phyloP scores from a whole-genome alignment of 2,888 invertebrate species.

The Allolobophora icterica region DNA sequence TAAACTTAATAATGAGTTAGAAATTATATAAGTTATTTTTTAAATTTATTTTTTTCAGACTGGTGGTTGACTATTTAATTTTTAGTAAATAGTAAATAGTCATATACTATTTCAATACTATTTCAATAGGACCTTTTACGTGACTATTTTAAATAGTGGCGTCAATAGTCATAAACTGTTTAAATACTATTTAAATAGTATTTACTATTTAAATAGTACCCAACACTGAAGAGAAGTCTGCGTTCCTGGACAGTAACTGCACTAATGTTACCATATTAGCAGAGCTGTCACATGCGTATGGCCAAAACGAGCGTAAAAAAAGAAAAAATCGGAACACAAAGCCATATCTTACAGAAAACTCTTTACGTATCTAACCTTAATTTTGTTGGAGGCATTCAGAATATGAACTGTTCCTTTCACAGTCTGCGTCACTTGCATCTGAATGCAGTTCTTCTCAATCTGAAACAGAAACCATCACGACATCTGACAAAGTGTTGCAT shows the following conservation, averaged over 20 bases:
- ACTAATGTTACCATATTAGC: not conserved
- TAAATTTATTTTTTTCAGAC: too few relatives aligned
- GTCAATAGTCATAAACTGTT: too few relatives aligned
- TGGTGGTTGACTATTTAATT: too few relatives aligned
- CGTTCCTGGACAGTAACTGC: not conserved
- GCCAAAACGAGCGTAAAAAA: not conserved
- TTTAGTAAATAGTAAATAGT: too few relatives aligned
- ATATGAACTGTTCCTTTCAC: conserved; percentile 37
- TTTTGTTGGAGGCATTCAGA: conserved; percentile 33
- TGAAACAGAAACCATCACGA: not conserved
- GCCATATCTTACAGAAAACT: not conserved
- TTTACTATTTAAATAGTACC: too few relatives aligned
- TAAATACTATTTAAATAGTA: too few relatives aligned
- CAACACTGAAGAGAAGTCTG: too few relatives aligned
- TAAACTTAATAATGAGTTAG: too few relatives aligned
- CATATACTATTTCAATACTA: too few relatives aligned
- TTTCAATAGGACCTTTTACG: too few relatives aligned
- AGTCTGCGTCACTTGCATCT: conserved; percentile 38
- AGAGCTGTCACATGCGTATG: not conserved
- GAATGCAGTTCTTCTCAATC: conserved; percentile 39
- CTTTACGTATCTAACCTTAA: not conserved
- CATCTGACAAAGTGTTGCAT: not conserved
- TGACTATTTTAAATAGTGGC: too few relatives aligned
- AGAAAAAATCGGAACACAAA: not conserved
- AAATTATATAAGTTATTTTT: too few relatives aligned